These are phyloP conservation scores for Datnioides undecimradiatus DNA, from an alignment of 2,113 vertebrate species.

Conservation along the genomic window DNA sequence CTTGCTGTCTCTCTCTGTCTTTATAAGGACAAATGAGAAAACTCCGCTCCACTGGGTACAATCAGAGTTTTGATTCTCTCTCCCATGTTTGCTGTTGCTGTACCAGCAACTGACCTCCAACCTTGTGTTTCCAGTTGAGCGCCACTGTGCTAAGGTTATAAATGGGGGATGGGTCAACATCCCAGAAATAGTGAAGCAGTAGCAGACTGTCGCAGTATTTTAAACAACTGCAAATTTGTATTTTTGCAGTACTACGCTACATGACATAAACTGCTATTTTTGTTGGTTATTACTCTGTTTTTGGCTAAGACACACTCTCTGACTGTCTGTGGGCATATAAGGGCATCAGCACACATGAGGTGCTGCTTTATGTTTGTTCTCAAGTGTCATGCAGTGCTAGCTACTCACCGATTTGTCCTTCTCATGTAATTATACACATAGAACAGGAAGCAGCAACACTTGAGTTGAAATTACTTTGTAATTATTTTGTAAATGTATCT, in stretches of 20 bases:
- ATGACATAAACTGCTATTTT: not conserved
- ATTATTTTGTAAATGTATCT: constrained; percentile 3
- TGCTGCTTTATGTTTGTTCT: constrained; percentile 22
- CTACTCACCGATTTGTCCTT: not conserved
- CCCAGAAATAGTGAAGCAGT: constrained; percentile 46
- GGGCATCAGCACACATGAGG: not conserved
- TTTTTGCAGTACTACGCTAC: not conserved
- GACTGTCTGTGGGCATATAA: not conserved
- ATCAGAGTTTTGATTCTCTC: constrained; percentile 61
- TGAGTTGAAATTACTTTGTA: not conserved
- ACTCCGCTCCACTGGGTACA: constrained; percentile 56
- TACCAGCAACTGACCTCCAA: constrained; percentile 67
- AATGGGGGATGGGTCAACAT: constrained; percentile 28
- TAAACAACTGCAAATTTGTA: not conserved
- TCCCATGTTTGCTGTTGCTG: constrained; percentile 61
- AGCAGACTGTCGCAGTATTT: not conserved
- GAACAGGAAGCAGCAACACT: not conserved
- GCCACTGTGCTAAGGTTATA: constrained; percentile 53
- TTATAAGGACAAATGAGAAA: constrained; percentile 76
- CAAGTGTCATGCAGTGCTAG: not conserved
- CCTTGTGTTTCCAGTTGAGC: constrained; percentile 60
- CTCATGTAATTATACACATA: not conserved
- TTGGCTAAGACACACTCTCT: not conserved
- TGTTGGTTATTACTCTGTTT: not conserved
- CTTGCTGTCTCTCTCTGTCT: constrained; percentile 48